Evolutionary conservation across 1,140 invertebrate genomes (phyloP), one percentile per base, ranked within the genome.

Genomic region (Calliphora vicina): DNA sequence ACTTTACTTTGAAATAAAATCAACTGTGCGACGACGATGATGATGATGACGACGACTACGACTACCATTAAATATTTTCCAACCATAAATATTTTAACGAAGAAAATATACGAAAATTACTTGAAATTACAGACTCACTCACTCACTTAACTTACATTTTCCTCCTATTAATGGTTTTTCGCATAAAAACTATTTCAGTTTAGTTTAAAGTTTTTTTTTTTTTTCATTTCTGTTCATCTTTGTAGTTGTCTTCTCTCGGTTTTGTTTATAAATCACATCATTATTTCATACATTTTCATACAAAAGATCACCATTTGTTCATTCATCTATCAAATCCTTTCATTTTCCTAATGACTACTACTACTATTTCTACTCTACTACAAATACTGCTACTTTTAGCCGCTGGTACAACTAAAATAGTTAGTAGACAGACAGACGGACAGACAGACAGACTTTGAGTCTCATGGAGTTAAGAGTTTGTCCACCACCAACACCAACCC

Each of bases 231-330:
- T 35, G 35, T 35, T 35, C 35, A 35, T 35, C 35, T 35, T 57
- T 57, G 50, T 67, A 23, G n/a, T 23, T 23, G 17, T 23, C 61
- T 67, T 67, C n/a, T 57, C 50, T 57, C 17, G 50, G 50, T 57
- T 57, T 57, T 57, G 73, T 76, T 78, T 78, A 78, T 78, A 78
- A 78, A 78, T 78, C 74, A 78, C 74, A 78, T 78, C 74, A 78
- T 78, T 78, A 78, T 78, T 78, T 78, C 74, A 78, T 78, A 78
- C 74, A 78, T 78, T 78, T 78, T 78, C 74, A 78, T 78, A 78
- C 74, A 78, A 78, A 78, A 78, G 74, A 78, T 78, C 74, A 78
- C 35, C 74, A 78, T 78, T 78, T 78, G 74, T 78, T 78, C 74
- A 78, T 43, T 78, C 74, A 78, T 78, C 74, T 78, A 78, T 78